Evolutionary conservation across 2,888 invertebrate genomes (phyloP).

Genomic region (Tridacna gigas): DNA sequence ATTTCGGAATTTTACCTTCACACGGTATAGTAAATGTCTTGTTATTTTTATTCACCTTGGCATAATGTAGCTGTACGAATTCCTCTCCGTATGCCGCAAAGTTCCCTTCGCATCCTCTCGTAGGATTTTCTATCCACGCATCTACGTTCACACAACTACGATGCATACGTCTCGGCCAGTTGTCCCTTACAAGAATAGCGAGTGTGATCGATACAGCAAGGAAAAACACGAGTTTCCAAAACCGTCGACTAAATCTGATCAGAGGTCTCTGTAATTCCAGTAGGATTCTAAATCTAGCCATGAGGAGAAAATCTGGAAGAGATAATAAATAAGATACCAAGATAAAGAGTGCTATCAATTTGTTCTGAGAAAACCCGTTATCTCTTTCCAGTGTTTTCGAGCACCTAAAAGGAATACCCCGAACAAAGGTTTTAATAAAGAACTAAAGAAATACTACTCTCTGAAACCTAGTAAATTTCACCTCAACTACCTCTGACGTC

Average conservation of each 20-base stretch:
- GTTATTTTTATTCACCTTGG: conserved; percentile 32
- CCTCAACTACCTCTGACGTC: no score
- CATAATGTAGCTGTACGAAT: conserved; percentile 45
- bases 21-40: conserved; percentile 51
- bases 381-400: no score
- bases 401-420: no score
- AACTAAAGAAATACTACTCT: no score
- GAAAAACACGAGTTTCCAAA: conserved; percentile 7
- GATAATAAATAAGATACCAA: no score
- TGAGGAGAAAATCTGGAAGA: neutral
- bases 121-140: conserved; percentile 42
- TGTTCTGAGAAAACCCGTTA: no score
- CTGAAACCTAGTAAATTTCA: no score
- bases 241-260: neutral
- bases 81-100: conserved; percentile 56
- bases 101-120: conserved; percentile 43
- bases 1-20: conserved; percentile 31
- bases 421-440: no score
- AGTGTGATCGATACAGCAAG: neutral
- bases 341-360: no score
- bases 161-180: conserved; percentile 8
- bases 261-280: neutral
- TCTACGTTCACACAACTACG: conserved; percentile 33
- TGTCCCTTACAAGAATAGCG: neutral
- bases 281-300: neutral